Conservation (phyloP, 2,888 invertebrate genomes). For the Cataglyphis altisquamis region DNA sequence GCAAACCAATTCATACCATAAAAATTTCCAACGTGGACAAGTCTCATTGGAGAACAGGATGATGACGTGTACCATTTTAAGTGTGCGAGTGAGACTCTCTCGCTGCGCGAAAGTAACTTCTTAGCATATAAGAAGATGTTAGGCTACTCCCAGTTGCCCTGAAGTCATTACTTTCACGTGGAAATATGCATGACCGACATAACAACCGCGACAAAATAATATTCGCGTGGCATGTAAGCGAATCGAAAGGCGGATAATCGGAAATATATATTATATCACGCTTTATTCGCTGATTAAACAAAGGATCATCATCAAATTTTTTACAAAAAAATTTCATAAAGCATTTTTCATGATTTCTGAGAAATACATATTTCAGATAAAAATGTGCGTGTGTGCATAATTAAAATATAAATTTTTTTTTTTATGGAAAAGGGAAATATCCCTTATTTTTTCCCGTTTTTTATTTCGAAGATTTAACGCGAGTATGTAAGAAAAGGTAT, state of each 20-base stretch:
- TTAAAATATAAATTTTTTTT: neutral
- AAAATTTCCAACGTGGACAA: slow-evolving; percentile 48
- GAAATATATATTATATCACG: neutral
- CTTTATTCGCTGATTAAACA: neutral
- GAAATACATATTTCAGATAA: neutral
- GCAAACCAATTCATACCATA: neutral
- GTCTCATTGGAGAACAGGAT: slow-evolving; percentile 29
- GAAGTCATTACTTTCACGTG: slow-evolving; percentile 39
- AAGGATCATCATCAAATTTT: neutral
- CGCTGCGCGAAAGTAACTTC: slow-evolving; percentile 38
- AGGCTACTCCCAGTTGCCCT: neutral
- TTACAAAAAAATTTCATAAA: neutral
- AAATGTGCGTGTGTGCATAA: neutral
- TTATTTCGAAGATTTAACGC: neutral
- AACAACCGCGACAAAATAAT: neutral
- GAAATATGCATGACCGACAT: slow-evolving; percentile 1
- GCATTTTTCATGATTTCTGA: neutral
- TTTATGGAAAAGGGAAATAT: neutral
- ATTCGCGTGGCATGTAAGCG: neutral
- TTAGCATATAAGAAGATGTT: slow-evolving; percentile 29
- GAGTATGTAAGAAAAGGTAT: neutral
- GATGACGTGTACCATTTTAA: slow-evolving; percentile 31
- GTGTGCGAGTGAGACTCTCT: slow-evolving; percentile 12
- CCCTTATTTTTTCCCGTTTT: too few species aligned
- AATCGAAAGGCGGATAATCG: slow-evolving; percentile 18